These are phyloP conservation scores for Remorina albescens DNA, from an alignment of 2,797 vertebrate species.

Conservation along the genomic window DNA sequence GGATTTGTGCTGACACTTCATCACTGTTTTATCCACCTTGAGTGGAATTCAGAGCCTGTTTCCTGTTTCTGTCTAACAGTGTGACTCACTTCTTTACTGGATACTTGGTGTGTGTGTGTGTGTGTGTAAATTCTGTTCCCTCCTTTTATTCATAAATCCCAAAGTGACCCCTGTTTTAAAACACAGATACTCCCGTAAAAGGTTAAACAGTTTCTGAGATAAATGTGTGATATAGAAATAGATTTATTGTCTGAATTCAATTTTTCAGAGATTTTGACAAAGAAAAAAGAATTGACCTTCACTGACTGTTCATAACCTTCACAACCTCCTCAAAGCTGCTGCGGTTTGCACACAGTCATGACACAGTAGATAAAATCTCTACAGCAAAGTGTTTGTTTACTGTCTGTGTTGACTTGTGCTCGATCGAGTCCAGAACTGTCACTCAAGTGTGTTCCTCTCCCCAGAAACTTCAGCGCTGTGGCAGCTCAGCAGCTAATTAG, in stretches of 20 bases:
- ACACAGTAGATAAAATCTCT: conserved; percentile 18
- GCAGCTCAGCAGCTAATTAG: conserved; percentile 62
- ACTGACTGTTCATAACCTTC: background rate
- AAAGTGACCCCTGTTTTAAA: too few species aligned
- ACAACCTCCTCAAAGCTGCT: conserved; percentile 1
- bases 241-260: background rate
- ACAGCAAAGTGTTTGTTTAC: conserved; percentile 12
- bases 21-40: conserved; percentile 43
- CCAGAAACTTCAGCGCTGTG: conserved; percentile 18
- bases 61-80: conserved; percentile 35
- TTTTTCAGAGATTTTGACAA: background rate
- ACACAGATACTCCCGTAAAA: too few species aligned
- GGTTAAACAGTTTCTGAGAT: too few species aligned
- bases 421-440: background rate
- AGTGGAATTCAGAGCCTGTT: conserved; percentile 41
- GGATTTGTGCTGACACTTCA: conserved; percentile 30
- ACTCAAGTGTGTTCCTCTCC: conserved; percentile 21
- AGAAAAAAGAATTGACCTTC: too few species aligned
- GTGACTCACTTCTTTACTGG: conserved; percentile 44
- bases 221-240: background rate
- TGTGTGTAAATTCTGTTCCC: too few species aligned
- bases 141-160: too few species aligned
- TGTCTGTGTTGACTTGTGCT: conserved; percentile 15
- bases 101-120: background rate
- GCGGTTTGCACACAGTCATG: background rate